Percentiles rank a stretch among this genome's conserved stretches.
phyloP scores from a whole-genome alignment of 2,797 vertebrate genomes.

The Eulemur rubriventer region DNA sequence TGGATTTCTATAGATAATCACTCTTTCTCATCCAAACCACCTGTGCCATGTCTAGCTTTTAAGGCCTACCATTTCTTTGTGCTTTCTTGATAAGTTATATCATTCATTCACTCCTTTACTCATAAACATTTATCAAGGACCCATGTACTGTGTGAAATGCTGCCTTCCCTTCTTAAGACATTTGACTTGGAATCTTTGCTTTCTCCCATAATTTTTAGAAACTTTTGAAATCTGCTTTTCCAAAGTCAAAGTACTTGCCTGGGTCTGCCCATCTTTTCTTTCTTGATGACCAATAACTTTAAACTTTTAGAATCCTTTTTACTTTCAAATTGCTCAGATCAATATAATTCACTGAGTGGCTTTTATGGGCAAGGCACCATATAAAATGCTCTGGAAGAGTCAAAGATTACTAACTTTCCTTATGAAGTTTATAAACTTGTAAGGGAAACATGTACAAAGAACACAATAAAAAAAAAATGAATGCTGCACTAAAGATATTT shows the following conservation, averaged over 20 bases:
- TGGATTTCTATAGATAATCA: neutral
- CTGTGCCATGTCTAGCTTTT: neutral
- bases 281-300: neutral
- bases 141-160: neutral
- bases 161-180: neutral
- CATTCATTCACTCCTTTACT: neutral
- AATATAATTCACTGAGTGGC: neutral
- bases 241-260: neutral
- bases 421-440: neutral
- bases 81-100: neutral
- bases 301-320: neutral
- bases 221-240: constrained; percentile 6
- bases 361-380: neutral
- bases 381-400: neutral
- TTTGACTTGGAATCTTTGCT: neutral
- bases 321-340: neutral
- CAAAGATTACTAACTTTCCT: neutral
- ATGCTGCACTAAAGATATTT: neutral
- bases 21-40: neutral
- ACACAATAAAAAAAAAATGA: neutral
- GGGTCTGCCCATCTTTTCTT: neutral
- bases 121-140: neutral
- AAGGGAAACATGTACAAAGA: neutral
- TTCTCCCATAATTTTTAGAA: neutral
- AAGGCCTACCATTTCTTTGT: neutral